A percentile compares a stretch with the other conserved stretches of the same genome.
These are phyloP conservation scores for Holothuria leucospilota DNA, from an alignment of 53 echinoderm and acorn worm species.

Conservation along the genomic window DNA sequence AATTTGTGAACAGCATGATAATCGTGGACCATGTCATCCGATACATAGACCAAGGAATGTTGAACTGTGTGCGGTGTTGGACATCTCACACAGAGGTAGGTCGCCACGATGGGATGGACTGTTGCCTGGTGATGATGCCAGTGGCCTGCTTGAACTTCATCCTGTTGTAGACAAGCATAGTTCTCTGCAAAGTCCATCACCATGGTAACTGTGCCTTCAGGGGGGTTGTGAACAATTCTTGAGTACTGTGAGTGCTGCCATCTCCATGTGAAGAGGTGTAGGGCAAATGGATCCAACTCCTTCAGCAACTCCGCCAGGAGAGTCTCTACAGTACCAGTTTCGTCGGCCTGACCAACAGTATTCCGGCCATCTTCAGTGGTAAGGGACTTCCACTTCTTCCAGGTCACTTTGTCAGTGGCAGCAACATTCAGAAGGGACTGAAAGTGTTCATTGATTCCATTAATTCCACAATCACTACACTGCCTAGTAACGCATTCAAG, in stretches of 20 bases:
- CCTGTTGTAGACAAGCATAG: conserved; percentile 48
- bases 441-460: too few relatives aligned
- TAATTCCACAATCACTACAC: conserved; percentile 32
- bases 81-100: conserved; percentile 16
- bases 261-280: conserved; percentile 14
- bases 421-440: conserved; percentile 19
- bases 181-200: conserved; percentile 69
- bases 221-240: conserved; percentile 22
- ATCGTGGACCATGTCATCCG: conserved; percentile 50
- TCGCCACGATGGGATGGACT: conserved; percentile 45
- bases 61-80: not conserved
- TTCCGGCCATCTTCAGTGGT: not conserved
- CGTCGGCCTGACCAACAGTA: conserved; percentile 3
- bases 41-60: conserved; percentile 24
- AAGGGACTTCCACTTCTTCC: conserved; percentile 31
- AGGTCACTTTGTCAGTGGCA: conserved; percentile 10
- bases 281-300: not conserved
- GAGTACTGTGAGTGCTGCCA: conserved; percentile 47
- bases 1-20: conserved; percentile 30
- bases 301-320: conserved; percentile 1
- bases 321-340: conserved; percentile 28
- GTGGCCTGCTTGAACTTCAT: conserved; percentile 61
- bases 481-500: conserved; percentile 21
- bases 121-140: conserved; percentile 45
- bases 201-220: conserved; percentile 39